Base-by-base conservation (phyloP, 2,888 invertebrate species). In the Torymus auratus region DNA sequence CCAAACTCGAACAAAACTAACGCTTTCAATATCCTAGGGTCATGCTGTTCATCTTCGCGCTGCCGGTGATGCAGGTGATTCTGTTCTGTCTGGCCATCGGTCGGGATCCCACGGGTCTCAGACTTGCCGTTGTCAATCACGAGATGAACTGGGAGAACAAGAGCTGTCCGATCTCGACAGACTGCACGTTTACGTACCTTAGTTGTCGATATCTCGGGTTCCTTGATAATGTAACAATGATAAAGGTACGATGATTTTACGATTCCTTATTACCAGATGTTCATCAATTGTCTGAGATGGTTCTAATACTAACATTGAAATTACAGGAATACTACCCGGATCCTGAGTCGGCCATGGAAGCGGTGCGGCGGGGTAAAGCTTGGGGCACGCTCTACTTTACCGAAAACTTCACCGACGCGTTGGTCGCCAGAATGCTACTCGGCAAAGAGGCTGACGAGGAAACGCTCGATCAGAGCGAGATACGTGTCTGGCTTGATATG, bases 31-130 rank as follows among this genome's bases (percentile, higher is more conserved):
- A 28, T 77, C 23, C 20, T 86, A 93, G 92, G 62, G 96, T 98
- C 82, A 96, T 98, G 95, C 92, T 97, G 88, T 98, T 98, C 92
- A 97, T 98, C 88, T 98, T 98, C 91, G 96, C 97, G 55, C 91
- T 98, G 86, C 98, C 98, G n/a, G 96, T 97, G 50, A 95, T 98
- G 94, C 97, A 98, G 92, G 97, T 98, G 82, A 96, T 97, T 78
- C 94, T 98, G 79, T 98, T 98, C 93, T 98, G 98, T 90, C 92
- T 97, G 90, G 98, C 98, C 80, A 97, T 97, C 84, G 97, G 97
- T 69, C 93, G 96, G 41, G 97, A 97, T 90, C 97, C 97, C 0
- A 95, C 94, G 79, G 96, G 95, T 69, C 93, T 98, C 3, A 95
- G 94, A 86, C 90, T 98, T 88, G 97, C 97, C 58, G 94, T 97